Evolutionary conservation across 2,113 vertebrate species (phyloP).

Genomic region (Eretmochelys imbricata): DNA sequence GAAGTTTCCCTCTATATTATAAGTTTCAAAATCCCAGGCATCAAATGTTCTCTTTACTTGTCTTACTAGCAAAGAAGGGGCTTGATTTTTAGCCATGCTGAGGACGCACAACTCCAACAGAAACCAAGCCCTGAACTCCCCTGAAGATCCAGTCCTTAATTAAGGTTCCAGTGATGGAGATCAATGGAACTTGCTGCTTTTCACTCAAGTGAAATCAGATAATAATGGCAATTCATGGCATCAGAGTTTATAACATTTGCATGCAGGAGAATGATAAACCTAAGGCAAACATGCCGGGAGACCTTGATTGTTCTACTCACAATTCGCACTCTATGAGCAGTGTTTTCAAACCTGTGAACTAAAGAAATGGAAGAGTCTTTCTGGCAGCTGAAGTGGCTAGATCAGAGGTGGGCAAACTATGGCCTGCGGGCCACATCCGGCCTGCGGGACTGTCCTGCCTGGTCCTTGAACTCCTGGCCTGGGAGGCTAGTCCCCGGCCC

Average conservation of each 20-base stretch:
- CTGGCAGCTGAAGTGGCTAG: neutral
- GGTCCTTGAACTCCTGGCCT: too few species aligned
- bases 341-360: neutral
- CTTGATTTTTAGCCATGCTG: neutral
- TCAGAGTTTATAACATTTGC: neutral
- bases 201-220: neutral
- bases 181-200: neutral
- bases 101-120: neutral
- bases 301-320: neutral
- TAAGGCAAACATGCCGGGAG: conserved; percentile 52
- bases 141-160: neutral
- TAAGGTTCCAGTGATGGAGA: neutral
- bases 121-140: neutral
- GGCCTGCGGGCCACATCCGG: too few species aligned
- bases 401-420: neutral
- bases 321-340: fast-evolving
- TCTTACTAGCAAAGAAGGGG: neutral
- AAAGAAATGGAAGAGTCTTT: neutral
- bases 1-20: neutral
- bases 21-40: neutral
- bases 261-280: neutral
- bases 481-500: too few species aligned
- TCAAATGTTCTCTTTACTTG: neutral
- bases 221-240: neutral
- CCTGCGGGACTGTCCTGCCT: too few species aligned